Conservation (phyloP, 2,797 vertebrate species). For the Glyptemys insculpta region DNA sequence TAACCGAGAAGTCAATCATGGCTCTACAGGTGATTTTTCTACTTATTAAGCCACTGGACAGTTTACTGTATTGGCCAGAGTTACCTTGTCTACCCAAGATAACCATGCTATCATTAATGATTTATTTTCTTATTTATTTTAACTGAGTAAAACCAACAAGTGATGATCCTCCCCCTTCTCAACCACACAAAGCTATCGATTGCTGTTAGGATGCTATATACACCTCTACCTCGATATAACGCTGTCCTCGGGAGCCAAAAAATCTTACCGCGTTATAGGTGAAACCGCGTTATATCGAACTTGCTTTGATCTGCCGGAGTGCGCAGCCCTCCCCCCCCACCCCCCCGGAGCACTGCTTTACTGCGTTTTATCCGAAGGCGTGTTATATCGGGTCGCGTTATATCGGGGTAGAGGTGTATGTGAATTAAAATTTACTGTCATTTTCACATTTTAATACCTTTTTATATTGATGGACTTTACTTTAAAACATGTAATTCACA, state of each 20-base stretch:
- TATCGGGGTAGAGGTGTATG: neutral
- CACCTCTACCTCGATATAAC: too few relatives aligned
- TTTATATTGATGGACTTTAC: neutral
- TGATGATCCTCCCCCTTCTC: neutral
- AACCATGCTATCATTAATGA: neutral
- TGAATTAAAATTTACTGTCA: neutral
- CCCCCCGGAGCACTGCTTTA: too few relatives aligned
- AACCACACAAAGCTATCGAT: neutral
- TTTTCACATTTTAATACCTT: neutral
- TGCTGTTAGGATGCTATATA: neutral
- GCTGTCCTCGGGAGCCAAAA: too few relatives aligned
- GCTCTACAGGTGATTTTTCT: neutral
- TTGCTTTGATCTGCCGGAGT: too few relatives aligned
- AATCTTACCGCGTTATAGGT: too few relatives aligned
- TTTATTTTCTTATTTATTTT: constrained; percentile 56
- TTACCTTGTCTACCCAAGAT: constrained; percentile 9
- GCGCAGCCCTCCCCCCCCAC: too few relatives aligned
- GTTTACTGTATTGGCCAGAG: constrained; percentile 29
- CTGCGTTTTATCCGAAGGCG: too few relatives aligned
- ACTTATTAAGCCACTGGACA: constrained; percentile 24
- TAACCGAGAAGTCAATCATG: constrained; percentile 43
- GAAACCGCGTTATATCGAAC: too few relatives aligned
- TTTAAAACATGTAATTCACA: neutral
- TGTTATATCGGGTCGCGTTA: too few relatives aligned
- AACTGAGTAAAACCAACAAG: neutral